These are phyloP conservation scores for Polydrusus pterygomalis DNA, from an alignment of 2,888 invertebrate genomes.

Conservation along the genomic window DNA sequence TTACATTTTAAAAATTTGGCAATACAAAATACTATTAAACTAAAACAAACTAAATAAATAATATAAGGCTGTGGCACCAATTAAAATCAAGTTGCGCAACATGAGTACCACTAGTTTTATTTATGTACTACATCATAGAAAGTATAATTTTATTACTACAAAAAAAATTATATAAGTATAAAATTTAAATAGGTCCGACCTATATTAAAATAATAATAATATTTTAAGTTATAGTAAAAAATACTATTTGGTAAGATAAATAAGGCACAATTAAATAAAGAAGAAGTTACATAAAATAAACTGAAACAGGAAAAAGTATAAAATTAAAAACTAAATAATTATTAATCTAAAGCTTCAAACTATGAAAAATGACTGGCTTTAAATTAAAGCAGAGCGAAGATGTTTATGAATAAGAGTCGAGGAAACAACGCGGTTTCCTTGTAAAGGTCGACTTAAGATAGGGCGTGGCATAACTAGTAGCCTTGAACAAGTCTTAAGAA, in stretches of 20 bases:
- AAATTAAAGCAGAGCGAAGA: conserved; percentile 9
- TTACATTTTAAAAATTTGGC: background rate
- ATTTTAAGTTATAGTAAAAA: conserved; percentile 6
- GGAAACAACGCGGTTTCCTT: background rate
- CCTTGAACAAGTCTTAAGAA: conserved; percentile 22
- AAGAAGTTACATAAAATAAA: background rate
- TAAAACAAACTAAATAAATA: conserved; percentile 17
- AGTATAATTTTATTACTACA: background rate
- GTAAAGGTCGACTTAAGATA: conserved; percentile 8
- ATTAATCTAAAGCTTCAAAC: background rate
- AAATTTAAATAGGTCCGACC: conserved; percentile 3
- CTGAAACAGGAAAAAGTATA: conserved; percentile 1
- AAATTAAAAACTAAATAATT: background rate
- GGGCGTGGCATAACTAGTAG: conserved; percentile 6
- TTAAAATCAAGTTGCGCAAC: background rate
- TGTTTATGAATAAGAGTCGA: background rate
- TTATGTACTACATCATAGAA: no score
- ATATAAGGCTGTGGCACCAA: background rate
- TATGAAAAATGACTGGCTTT: conserved; percentile 25
- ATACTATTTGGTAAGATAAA: conserved; percentile 31
- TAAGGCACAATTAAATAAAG: conserved; percentile 16
- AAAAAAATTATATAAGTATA: conserved; percentile 18
- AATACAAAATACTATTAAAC: background rate
- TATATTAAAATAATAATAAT: conserved; percentile 4
- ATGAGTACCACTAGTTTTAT: background rate